Base-by-base conservation (phyloP, 1,140 invertebrate species). In the Lamellibrachia luymesi region DNA sequence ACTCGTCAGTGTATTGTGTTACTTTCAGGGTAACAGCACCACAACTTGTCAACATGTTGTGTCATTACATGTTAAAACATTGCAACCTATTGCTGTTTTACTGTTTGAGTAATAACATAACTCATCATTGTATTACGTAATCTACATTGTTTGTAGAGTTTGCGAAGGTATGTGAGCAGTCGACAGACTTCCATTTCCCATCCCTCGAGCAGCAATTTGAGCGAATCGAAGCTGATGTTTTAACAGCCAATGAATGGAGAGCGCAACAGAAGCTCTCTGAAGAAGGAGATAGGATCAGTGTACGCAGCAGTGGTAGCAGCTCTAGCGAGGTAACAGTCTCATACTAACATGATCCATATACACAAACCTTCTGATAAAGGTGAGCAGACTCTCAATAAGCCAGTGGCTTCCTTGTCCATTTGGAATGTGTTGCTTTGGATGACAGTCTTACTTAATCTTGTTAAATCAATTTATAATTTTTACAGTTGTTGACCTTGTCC, bases 141-240 rank as follows among this genome's bases (percentile, higher is more conserved):
- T 90, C 27, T 90, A 90, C 27, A 27, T 22, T 27, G 27, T 27
- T 22, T 93, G 7, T 94, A 97, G 96, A 97, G 27, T 97, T 97
- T 96, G 95, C 96, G 50, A 94, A 94, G 92, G 95, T 97, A 7
- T 97, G 97, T 95, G 96, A 97, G 93, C 95, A 96, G 93, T 97
- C 97, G 50, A 97, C 97, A 80, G 98, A 99, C 96, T 98, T 99
- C 95, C 98, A 99, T 97, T 99, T 99, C 96, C 97, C 97, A 2
- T 97, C 97, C 95, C 97, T 99, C 91, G 98, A 99, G 94, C 97
- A 97, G 93, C 99, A 99, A 96, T 96, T 99, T 90, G 97, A 98
- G 95, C 97, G 94, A n/a, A 95, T 96, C 51, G 95, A 96, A 92
- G 92, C 94, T 51, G 93, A 95, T 50, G 93, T 96, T 4, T 92